These are phyloP conservation scores for Acronicta psi DNA, from an alignment of 2,888 invertebrate genomes.

Conservation along the genomic window DNA sequence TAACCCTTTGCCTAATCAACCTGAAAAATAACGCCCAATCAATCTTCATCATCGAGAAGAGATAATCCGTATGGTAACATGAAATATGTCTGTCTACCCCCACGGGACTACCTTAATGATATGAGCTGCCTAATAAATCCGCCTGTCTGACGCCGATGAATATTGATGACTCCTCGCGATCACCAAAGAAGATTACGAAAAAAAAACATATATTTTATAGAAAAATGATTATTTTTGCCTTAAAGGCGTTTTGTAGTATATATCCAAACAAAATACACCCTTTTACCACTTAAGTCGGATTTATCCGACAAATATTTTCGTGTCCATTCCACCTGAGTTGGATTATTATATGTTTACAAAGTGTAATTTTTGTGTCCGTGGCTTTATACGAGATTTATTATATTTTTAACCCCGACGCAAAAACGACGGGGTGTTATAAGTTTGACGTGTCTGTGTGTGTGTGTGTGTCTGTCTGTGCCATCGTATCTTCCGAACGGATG, in stretches of 20 bases:
- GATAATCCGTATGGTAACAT: slow-evolving; percentile 57
- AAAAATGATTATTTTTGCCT: background rate
- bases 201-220: slow-evolving; percentile 21
- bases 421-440: too few species aligned
- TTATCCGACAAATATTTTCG: too few species aligned
- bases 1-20: slow-evolving; percentile 19
- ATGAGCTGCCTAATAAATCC: slow-evolving; percentile 76
- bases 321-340: too few species aligned
- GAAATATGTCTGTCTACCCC: slow-evolving; percentile 54
- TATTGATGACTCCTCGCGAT: slow-evolving; percentile 71
- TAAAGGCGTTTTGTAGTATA: background rate
- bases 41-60: slow-evolving; percentile 61
- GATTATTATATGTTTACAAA: too few species aligned
- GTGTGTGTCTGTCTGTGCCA: too few species aligned
- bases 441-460: too few species aligned
- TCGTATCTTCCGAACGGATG: too few species aligned
- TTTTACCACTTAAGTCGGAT: too few species aligned
- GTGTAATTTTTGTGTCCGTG: too few species aligned
- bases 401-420: too few species aligned
- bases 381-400: too few species aligned
- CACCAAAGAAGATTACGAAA: slow-evolving; percentile 46
- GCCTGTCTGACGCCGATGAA: slow-evolving; percentile 72
- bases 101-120: slow-evolving; percentile 62
- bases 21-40: slow-evolving; percentile 51
- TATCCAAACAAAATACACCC: background rate